Evolutionary conservation across 2,888 invertebrate species (phyloP).

Genomic region (Plebejus argus): DNA sequence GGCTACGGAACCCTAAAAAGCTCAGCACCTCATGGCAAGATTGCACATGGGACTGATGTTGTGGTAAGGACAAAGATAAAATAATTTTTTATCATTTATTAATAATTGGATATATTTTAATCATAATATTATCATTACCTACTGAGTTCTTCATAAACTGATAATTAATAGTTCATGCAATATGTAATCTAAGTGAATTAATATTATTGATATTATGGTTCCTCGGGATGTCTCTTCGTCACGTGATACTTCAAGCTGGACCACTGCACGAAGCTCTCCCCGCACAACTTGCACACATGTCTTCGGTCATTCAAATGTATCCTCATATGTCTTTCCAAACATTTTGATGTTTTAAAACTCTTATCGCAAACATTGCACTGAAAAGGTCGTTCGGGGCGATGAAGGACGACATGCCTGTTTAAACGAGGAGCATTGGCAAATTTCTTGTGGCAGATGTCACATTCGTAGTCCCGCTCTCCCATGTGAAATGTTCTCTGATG

Average conservation of each 20-base stretch:
- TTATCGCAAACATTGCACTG: not conserved
- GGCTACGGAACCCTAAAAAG: no score
- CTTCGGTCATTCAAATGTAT: conserved; percentile 52
- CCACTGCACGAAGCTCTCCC: conserved; percentile 51
- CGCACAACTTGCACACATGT: conserved; percentile 50
- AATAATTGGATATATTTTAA: no score
- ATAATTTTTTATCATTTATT: no score
- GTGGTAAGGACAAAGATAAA: no score
- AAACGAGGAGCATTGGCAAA: not conserved
- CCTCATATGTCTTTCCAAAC: conserved; percentile 24
- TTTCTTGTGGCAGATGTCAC: conserved; percentile 24
- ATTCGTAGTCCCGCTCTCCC: conserved; percentile 44
- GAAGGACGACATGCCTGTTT: not conserved
- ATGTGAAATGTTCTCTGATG: conserved; percentile 53
- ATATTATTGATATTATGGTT: not conserved
- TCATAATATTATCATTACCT: no score
- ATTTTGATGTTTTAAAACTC: not conserved
- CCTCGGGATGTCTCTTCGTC: conserved; percentile 45
- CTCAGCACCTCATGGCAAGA: no score
- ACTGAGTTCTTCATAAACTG: no score
- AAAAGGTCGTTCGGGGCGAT: not conserved
- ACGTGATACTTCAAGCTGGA: conserved; percentile 49
- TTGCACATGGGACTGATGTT: no score
- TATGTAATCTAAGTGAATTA: no score
- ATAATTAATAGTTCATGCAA: no score